Conservation (phyloP, 2,113 vertebrate species). For the Chloroceryle aenea region DNA sequence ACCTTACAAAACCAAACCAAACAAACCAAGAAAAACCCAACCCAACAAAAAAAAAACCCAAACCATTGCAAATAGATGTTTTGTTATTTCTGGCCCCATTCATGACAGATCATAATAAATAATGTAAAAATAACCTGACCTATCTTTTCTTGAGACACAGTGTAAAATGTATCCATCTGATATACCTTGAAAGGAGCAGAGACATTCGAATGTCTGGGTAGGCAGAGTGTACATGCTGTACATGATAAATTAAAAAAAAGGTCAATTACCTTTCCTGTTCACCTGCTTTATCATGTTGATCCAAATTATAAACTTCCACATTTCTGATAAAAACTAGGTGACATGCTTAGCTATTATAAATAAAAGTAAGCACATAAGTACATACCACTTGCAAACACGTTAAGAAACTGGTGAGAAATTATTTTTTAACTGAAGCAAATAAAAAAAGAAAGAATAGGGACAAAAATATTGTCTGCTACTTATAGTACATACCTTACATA, state of each 20-base stretch:
- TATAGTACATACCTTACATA: background rate
- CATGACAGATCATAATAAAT: background rate
- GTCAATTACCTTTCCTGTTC: background rate
- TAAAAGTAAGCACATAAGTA: background rate
- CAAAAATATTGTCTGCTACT: background rate
- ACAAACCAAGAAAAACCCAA: no score
- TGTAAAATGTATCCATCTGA: background rate
- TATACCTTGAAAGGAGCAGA: background rate
- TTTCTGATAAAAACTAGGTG: background rate
- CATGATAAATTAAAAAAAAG: background rate
- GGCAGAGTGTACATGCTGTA: background rate
- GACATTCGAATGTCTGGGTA: background rate
- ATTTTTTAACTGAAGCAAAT: background rate
- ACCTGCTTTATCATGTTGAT: background rate
- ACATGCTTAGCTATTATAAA: background rate
- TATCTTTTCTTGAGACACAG: background rate
- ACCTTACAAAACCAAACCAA: background rate
- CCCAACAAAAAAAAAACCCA: no score
- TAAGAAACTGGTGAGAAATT: background rate
- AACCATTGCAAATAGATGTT: background rate
- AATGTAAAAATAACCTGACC: background rate
- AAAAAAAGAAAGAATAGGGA: background rate
- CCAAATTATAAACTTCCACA: background rate
- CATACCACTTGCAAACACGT: background rate
- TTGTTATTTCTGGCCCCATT: background rate